These are phyloP conservation scores for Listrodromus nycthemerus DNA, from an alignment of 2,888 invertebrate genomes.

Conservation along the genomic window DNA sequence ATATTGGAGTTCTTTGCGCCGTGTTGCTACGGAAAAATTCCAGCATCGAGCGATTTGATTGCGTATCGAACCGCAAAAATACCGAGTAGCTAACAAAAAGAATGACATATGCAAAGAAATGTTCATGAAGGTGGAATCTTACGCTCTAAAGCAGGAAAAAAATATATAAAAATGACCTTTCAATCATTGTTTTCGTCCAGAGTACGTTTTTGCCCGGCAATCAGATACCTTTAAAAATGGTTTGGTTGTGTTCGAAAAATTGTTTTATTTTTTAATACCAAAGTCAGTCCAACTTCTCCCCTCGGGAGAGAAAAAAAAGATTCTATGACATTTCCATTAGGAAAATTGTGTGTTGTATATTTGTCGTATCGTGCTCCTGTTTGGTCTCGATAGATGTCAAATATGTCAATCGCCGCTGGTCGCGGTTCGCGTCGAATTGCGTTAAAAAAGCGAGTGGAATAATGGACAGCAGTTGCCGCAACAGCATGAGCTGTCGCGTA, in stretches of 20 bases:
- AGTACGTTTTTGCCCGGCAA: background rate
- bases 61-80: constrained; percentile 7
- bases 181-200: background rate
- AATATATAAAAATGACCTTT: constrained; percentile 4
- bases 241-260: background rate
- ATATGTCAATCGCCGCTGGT: constrained; percentile 51
- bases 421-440: constrained; percentile 57
- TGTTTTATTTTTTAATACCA: background rate
- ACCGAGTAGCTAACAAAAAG: background rate
- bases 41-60: constrained; percentile 35
- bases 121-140: background rate
- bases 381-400: constrained; percentile 61
- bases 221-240: background rate
- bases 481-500: constrained; percentile 52
- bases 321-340: constrained; percentile 52
- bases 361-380: constrained; percentile 13
- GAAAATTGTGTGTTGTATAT: constrained; percentile 33
- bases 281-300: background rate
- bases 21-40: constrained; percentile 4
- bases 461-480: constrained; percentile 60
- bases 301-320: constrained; percentile 11
- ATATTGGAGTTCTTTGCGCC: background rate
- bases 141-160: background rate
- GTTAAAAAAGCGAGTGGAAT: constrained; percentile 57
- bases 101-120: background rate